Percentiles rank a stretch among this genome's conserved stretches.
Evolutionary conservation across 2,113 vertebrate genomes (phyloP).

Genomic region (Tragelaphus buxtoni): DNA sequence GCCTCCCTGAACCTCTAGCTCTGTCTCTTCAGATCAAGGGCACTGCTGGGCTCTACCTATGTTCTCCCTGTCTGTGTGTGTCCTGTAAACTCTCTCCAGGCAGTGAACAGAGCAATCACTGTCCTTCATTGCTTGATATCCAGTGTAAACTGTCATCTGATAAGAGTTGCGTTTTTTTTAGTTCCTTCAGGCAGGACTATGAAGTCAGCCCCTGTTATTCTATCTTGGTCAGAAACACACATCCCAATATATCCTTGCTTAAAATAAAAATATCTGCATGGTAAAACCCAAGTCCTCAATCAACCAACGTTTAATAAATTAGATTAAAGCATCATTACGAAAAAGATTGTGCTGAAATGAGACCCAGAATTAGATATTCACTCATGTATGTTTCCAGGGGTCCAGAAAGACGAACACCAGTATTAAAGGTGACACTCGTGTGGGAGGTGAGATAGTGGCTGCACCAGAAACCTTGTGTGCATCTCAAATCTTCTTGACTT

Average conservation of each 20-base stretch:
- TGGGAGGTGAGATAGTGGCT: background rate
- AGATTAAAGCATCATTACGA: background rate
- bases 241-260: background rate
- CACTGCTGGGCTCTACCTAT: background rate
- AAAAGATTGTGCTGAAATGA: background rate
- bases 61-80: background rate
- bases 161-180: background rate
- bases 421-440: background rate
- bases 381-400: background rate
- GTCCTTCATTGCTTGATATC: background rate
- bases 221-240: background rate
- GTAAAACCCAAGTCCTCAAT: background rate
- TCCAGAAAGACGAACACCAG: background rate
- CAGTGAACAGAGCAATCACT: background rate
- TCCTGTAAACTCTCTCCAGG: background rate
- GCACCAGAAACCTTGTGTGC: background rate
- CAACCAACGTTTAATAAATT: background rate
- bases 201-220: background rate
- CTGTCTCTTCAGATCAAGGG: background rate
- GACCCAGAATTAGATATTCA: background rate
- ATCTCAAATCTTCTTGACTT: background rate
- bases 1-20: background rate
- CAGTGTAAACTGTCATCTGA: background rate
- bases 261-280: background rate
- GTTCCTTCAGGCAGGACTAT: background rate